These are phyloP conservation scores for Corythornis vintsioides DNA, from an alignment of 2,113 vertebrate genomes.

Conservation along the genomic window DNA sequence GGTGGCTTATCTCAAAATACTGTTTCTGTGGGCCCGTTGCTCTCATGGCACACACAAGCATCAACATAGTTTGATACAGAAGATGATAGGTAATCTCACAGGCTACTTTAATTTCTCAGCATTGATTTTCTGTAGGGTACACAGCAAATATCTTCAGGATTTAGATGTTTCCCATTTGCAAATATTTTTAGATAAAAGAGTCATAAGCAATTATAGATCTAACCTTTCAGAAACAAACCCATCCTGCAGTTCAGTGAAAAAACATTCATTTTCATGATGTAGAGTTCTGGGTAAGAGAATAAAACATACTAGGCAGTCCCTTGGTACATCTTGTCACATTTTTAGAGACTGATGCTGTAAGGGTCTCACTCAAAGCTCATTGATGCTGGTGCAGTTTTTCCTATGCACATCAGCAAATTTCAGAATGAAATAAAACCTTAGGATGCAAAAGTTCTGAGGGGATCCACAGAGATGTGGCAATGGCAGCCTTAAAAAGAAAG, in stretches of 20 bases:
- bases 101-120: neutral
- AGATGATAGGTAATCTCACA: neutral
- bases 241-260: constrained; percentile 2
- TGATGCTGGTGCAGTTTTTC: neutral
- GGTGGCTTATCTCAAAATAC: neutral
- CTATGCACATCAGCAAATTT: neutral
- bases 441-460: neutral
- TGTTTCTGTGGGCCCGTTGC: neutral
- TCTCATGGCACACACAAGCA: neutral
- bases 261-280: constrained; percentile 31
- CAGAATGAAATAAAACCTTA: neutral
- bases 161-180: constrained; percentile 48
- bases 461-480: neutral
- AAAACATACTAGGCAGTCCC: neutral
- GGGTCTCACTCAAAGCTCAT: constrained; percentile 11
- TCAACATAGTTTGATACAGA: neutral
- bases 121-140: constrained; percentile 46
- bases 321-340: constrained; percentile 17
- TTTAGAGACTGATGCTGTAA: constrained; percentile 5
- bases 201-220: constrained; percentile 22
- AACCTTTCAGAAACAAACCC: constrained; percentile 34
- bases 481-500: neutral
- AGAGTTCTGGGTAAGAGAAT: constrained; percentile 19
- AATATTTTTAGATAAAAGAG: constrained; percentile 53
- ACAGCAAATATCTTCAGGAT: neutral